Evolutionary conservation across 2,113 vertebrate genomes (phyloP).

Genomic region (Callocephalon fimbriatum): DNA sequence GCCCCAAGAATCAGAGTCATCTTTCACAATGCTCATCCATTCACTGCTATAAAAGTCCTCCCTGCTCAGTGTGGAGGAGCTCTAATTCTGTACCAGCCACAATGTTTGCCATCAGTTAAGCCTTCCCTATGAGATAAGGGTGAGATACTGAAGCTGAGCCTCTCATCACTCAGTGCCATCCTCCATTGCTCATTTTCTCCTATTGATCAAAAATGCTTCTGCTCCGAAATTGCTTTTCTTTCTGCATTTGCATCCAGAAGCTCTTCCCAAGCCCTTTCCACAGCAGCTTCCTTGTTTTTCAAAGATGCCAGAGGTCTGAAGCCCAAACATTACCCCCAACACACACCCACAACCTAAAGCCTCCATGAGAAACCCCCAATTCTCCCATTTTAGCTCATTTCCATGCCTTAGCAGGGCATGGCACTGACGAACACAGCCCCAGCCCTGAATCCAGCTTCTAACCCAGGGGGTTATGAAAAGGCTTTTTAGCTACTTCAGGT

Average conservation of each 20-base stretch:
- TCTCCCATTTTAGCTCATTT: not conserved
- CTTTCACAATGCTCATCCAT: not conserved
- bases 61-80: not conserved
- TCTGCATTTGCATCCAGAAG: not conserved
- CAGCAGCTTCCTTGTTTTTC: not conserved
- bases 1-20: constrained; percentile 14
- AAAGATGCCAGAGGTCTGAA: not conserved
- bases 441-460: not conserved
- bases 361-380: accelerated
- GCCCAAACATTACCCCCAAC: not conserved
- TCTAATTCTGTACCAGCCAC: not conserved
- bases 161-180: not conserved
- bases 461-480: not conserved
- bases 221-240: not conserved
- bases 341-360: not conserved
- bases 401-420: not conserved
- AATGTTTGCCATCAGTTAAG: constrained; percentile 3
- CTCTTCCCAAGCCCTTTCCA: not conserved
- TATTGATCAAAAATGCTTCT: not conserved
- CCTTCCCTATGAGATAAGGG: not conserved
- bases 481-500: not conserved
- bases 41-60: not conserved
- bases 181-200: not conserved
- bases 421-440: not conserved
- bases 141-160: not conserved